These are phyloP conservation scores for Tenthredo distinguenda DNA, from an alignment of 2,888 invertebrate species.

Conservation along the genomic window DNA sequence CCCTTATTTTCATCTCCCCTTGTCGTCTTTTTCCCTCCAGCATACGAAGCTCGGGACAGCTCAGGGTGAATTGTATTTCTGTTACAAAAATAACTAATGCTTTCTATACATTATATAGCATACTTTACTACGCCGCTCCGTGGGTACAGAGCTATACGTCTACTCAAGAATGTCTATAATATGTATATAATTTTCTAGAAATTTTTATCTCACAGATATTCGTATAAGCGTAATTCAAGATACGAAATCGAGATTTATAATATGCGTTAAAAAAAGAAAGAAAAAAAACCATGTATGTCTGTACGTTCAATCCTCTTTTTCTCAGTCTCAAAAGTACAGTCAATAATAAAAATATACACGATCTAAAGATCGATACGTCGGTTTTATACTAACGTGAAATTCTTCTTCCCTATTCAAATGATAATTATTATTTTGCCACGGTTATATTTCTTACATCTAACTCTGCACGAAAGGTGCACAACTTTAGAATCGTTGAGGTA, in stretches of 20 bases:
- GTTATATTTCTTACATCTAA: neutral
- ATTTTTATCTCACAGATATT: neutral
- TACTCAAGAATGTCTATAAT: neutral
- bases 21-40: constrained; percentile 3
- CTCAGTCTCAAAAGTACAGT: neutral
- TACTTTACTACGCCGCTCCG: neutral
- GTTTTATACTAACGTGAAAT: neutral
- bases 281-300: no score
- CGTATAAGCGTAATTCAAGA: neutral
- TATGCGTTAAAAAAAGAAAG: neutral
- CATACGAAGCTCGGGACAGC: neutral
- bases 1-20: constrained; percentile 52
- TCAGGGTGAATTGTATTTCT: constrained; percentile 41
- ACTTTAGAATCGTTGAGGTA: neutral
- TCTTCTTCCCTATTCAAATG: neutral
- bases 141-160: neutral
- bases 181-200: neutral
- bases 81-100: constrained; percentile 46
- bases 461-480: neutral
- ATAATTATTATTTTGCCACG: neutral
- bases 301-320: neutral
- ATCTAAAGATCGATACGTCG: neutral
- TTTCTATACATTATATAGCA: constrained; percentile 5
- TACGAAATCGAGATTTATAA: neutral
- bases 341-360: neutral